phyloP scores from a whole-genome alignment of 1,140 invertebrate genomes.

The Rhagoletis zephyria region DNA sequence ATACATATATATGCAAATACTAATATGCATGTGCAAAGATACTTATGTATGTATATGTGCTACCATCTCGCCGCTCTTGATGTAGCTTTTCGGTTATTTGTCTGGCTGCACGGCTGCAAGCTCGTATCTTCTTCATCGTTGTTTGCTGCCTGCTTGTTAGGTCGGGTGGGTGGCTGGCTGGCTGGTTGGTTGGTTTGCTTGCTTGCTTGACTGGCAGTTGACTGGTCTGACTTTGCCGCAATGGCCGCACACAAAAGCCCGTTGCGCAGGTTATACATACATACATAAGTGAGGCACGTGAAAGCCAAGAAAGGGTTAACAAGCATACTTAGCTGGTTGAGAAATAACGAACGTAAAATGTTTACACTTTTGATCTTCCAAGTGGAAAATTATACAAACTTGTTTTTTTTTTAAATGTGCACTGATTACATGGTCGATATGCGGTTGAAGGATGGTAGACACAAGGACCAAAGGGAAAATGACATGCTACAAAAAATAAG shows the following conservation, averaged over 20 bases:
- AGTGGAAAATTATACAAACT: conserved; percentile 18
- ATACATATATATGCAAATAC: not conserved
- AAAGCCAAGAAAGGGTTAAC: conserved; percentile 4
- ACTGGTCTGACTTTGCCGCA: not conserved
- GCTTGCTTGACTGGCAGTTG: not conserved
- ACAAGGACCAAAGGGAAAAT: not conserved
- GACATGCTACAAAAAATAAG: not conserved
- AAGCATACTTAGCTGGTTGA: not conserved
- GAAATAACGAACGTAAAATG: not conserved
- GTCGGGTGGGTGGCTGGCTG: too few species aligned
- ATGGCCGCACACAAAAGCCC: not conserved
- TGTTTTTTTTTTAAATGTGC: not conserved
- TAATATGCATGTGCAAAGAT: not conserved
- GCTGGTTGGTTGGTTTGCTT: not conserved
- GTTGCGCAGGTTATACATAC: conserved; percentile 4
- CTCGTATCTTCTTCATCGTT: not conserved
- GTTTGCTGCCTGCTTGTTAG: not conserved
- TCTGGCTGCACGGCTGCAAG: not conserved
- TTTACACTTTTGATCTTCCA: not conserved
- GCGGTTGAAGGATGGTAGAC: not conserved
- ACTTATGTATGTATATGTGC: not conserved
- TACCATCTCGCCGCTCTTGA: not conserved
- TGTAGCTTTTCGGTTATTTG: conserved; percentile 17
- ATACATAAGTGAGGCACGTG: not conserved
- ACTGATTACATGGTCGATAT: conserved; percentile 16